Evolutionary conservation across 2,888 invertebrate species (phyloP), one percentile per base, ranked within the genome.

Genomic region (Tetranychus piercei): DNA sequence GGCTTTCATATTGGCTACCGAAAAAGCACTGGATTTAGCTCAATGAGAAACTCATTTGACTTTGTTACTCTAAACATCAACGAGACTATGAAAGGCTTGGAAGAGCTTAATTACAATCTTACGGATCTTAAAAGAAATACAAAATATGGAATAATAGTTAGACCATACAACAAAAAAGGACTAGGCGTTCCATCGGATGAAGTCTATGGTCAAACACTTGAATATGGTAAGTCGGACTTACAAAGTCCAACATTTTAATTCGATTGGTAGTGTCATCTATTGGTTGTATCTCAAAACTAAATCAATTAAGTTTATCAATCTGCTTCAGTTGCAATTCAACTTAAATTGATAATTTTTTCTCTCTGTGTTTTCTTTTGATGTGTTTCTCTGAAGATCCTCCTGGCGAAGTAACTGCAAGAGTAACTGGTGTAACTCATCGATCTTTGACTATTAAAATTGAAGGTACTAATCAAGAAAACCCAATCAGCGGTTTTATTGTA

Each of bases 131-230:
- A 77, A 70, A 55, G 77, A 43, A 76, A 75, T 0, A 77, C 76
- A 1, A 80, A 81, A 75, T 82, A 83, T 78, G 78, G 80, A 1
- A 74, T 77, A 18, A 76, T 78, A 20, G 77, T 78, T 1, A 77
- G 77, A 44, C 77, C 78, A 1, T 78, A 77, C 34, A 78, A 78
- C n/a, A 72, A 74, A 20, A 75, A 74, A 22, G 78, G 78, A 0
- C 76, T 76, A 11, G 78, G 78, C 0, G 76, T 75, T 2, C 76
- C 76, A 9, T 78, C 78, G 1, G 77, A 76, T 9, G 76, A 77
- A 23, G 71, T 77, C 11, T 75, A 75, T 43, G 72, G 76, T 6
- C 75, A 77, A 44, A 77, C 76, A 22, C 18, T 34, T 9, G 64
- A 73, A 23, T 73, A 55, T 23, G 73, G 73, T 73, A 34, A 73